Base-by-base conservation (phyloP, 2,113 vertebrate genomes). In the Solea solea region DNA sequence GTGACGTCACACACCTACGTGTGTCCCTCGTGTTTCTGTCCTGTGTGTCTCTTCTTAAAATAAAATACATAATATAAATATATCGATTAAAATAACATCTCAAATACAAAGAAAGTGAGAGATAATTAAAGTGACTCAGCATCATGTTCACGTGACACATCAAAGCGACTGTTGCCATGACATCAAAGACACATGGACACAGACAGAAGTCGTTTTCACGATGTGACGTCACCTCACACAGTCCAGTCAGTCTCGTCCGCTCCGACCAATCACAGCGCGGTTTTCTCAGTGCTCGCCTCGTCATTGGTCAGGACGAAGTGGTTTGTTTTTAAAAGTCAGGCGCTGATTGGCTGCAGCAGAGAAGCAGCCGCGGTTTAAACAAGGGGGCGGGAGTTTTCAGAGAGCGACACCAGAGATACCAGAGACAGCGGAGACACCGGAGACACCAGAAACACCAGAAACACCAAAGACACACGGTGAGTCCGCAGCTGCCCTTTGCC, bases 351-450 rank as follows among this genome's bases (percentile, higher is more conserved):
- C 52, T 70, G 16, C 2, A 8, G 9, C 2, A 25, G 3, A 10
- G 13, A 50, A 62, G 50, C 7, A 40, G 53, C 1, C 52, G 34
- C 51, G 13, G 74, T 92, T 93, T 93, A 92, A 92, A 92, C 80
- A 5, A 27, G 75, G 79, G 89, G 90, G 89, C 88, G 89, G 90
- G 78, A 88, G 83, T 0, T 4, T 7, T 69, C 49, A 59, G 52
- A 81, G 76, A 60, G 68, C 0, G 28, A 63, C n/a, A 9, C 21
- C 21, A 21, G 21, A 53, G 41, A 25, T 1, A 21, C 21, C 21
- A 21, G 21, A 21, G 21, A 21, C 21, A 21, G 52, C 15, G 27
- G 40, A 48, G 14, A 48, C 11, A 21, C 21, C 21, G 1, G 21
- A 53, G 41, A 25, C 21, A 21, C 21, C 21, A 21, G 21, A 21